Base-by-base conservation (phyloP, 2,888 invertebrate species). In the Ariolimax columbianus region DNA sequence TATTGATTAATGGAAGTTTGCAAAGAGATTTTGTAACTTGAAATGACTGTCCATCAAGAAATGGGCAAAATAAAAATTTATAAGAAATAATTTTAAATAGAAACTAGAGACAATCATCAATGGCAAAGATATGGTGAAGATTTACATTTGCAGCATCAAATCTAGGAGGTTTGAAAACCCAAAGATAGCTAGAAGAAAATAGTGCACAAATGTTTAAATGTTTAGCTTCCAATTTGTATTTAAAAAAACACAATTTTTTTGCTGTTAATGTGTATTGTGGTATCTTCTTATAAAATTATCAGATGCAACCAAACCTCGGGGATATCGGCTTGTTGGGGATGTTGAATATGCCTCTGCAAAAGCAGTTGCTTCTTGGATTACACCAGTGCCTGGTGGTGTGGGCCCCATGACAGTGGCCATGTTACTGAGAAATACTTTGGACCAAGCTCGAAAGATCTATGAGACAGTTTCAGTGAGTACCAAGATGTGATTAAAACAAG, bases 341-440 rank as follows among this genome's bases (percentile, higher is more conserved):
- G 99, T 99, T 14, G 97, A 96, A 82, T 99, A 96, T 95, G 95
- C 95, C 36, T 89, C 87, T 47, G 98, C 97, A 9, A 95, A 95
- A 89, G 94, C 96, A 89, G 96, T 97, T 87, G 98, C 99, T 30
- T 96, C 97, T 0, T 96, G 96, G 94, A 97, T 99, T 91, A 99
- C 99, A 40, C 98, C 99, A 7, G 99, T 99, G 79, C 95, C 95
- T n/a, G 95, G 95, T 19, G 99, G 99, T 87, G 99, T 99, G 86
- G 99, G 99, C 0, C 99, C 99, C 30, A 99, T 99, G 98, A 99
- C 99, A 0, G 99, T 96, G 0, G 98, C 98, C 36, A 99, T 99
- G 98, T 90, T 95, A 84, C 92, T 95, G 70, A 96, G 96, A 91
- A 99, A 99, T 95, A 99, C 98, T 0, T 97, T 98, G 59, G 95